Conservation (phyloP, 2,113 vertebrate genomes). For the Ranitomeya variabilis region DNA sequence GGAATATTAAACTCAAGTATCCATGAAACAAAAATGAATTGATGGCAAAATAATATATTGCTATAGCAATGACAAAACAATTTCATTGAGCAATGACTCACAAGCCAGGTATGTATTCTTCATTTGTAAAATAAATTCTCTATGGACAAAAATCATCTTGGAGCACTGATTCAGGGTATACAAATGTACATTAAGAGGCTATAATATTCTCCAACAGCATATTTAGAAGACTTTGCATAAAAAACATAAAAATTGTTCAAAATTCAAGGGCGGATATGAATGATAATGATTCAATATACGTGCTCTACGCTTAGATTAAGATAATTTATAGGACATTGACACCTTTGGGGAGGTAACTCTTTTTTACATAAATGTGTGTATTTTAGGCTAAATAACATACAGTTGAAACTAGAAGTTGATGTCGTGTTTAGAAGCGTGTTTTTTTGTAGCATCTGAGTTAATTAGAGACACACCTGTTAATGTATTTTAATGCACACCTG, state of each 20-base stretch:
- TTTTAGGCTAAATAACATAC: no score
- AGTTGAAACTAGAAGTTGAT: no score
- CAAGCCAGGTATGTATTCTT: not conserved
- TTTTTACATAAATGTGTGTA: no score
- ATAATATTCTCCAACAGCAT: not conserved
- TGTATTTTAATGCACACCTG: no score
- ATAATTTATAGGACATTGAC: no score
- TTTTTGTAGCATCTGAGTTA: no score
- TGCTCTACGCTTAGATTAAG: no score
- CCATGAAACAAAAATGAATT: conserved; percentile 19
- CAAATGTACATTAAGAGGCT: not conserved
- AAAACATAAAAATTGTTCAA: not conserved
- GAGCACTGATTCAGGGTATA: not conserved
- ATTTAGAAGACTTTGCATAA: not conserved
- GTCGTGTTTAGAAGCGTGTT: no score
- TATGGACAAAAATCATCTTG: not conserved
- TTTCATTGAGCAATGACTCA: conserved; percentile 8
- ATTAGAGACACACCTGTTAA: no score
- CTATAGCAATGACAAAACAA: not conserved
- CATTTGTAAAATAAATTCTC: not conserved
- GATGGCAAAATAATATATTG: not conserved
- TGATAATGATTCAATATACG: no score
- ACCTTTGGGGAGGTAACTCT: no score
- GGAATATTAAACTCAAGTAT: conserved; percentile 8
- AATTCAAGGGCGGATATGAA: no score